Base-by-base conservation (phyloP, 2,888 invertebrate species). In the Campoplex capitator region DNA sequence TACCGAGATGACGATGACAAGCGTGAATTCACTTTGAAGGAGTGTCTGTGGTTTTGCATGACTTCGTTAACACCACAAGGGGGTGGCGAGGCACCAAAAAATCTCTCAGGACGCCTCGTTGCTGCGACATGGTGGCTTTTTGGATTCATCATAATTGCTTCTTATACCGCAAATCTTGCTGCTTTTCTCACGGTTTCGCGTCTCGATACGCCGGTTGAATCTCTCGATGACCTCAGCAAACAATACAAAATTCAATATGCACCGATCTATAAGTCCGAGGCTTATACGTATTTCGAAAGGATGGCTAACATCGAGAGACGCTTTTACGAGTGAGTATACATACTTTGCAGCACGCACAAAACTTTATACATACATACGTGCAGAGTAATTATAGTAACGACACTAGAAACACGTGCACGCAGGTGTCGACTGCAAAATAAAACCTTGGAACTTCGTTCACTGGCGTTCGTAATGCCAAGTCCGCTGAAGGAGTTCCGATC, bases 41-140 rank as follows among this genome's bases (percentile, higher is more conserved):
- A 99, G 94, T 99, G 99, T 92, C 96, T 99, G 0, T 99, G 99
- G 99, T 99, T 99, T 94, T 99, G 99, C 93, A 99, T 99, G 98
- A 99, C 99, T 62, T 99, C 99, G 54, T 95, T 99, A 28, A 99
- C 99, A 0, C 99, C 99, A 0, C 97, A 97, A 95, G 98, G 99
- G 0, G 99, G 99, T 0, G 99, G 99, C 0, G 99, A 99, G 94
- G 99, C 99, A 0, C 99, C 99, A 0, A 98, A 99, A 94, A 99
- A 99, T 94, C 95, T 99, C 0, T 99, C 99, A 0, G 99, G 99
- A 0, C 96, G 99, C 75, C 95, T 99, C 16, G 97, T 99, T 0
- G 99, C 99, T 0, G 99, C 99, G 2, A 99, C 99, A 0, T 99
- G 99, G 99, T 99, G 99, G 99, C 95, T 99, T 38, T 99, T 99